Percentiles rank a stretch among this genome's conserved stretches.
phyloP scores from a whole-genome alignment of 1,140 invertebrate genomes.

The Drosophila elegans region DNA sequence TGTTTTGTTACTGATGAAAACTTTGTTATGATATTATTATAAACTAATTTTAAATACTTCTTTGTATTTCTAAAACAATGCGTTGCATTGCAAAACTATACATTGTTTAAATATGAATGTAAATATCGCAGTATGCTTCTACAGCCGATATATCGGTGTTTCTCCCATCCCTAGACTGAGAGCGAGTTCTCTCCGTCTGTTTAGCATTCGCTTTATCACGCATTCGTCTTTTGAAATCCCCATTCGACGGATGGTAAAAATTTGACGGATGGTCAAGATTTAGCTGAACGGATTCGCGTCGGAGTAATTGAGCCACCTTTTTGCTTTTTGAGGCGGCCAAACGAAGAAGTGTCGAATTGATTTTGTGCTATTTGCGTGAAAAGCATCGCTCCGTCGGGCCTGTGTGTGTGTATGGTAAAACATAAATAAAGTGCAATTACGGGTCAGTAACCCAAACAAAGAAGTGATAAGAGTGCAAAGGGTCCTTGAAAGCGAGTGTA shows the following conservation, averaged over 20 bases:
- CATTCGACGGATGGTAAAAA: slow-evolving; percentile 11
- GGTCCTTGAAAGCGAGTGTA: slow-evolving; percentile 22
- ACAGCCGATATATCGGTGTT: neutral
- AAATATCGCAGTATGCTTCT: neutral
- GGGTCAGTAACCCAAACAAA: slow-evolving; percentile 47
- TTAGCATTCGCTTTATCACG: neutral
- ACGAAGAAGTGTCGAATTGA: slow-evolving; percentile 21
- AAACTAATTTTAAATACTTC: too few species aligned
- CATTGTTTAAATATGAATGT: neutral
- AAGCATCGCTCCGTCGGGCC: slow-evolving; percentile 16
- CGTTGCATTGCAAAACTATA: neutral
- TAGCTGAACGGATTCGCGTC: slow-evolving; percentile 2
- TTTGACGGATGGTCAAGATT: slow-evolving; percentile 2
- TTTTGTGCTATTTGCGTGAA: slow-evolving; percentile 23
- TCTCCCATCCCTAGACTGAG: neutral
- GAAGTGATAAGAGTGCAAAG: slow-evolving; percentile 34
- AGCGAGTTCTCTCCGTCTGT: neutral
- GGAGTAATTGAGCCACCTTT: slow-evolving; percentile 6
- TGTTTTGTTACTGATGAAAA: too few species aligned
- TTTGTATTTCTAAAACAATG: too few species aligned
- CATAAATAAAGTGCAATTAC: slow-evolving; percentile 38
- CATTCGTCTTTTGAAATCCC: slow-evolving; percentile 7
- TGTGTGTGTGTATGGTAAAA: slow-evolving; percentile 20
- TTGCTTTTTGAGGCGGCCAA: slow-evolving; percentile 5
- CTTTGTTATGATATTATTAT: too few species aligned